Evolutionary conservation across 2,113 vertebrate genomes (phyloP), one percentile per base, ranked within the genome.

Genomic region (Triplophysa tibetana): DNA sequence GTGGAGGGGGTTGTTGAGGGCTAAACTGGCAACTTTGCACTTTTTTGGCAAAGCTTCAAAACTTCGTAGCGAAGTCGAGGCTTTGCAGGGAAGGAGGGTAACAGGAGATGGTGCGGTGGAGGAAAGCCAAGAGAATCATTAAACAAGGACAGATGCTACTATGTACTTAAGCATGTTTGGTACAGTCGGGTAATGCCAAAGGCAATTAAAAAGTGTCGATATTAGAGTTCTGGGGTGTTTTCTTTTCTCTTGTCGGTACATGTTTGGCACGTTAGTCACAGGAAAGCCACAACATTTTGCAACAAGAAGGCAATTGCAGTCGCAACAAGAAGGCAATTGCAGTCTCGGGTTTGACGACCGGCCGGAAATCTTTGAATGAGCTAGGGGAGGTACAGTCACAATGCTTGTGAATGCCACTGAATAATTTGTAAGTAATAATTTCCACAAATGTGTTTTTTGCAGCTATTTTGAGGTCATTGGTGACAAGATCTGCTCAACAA

Each of bases 81-180:
- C 58, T 76, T 65, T 50, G 69, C 26, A 60, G 56, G 48, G 79
- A 64, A 52, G n/a, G 54, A 64, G 38, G 62, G 24, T 58, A 81
- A 48, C 14, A 48, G 21, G 76, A 58, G 68, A 56, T 64, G 82
- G 72, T 67, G 60, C 10, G 41, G 48, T 60, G 58, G 65, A 78
- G 19, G 23, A 26, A 72, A 75, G 79, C 79, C 83, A 81, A 23
- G 8, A n/a, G 24, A 50, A 75, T 75, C 43, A 63, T 63, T 23
- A 68, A 81, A 74, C 48, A 62, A 43, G 23, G 75, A 75, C 75
- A 81, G 77, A 81, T 84, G 83, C 62, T 79, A 75, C 16, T 75
- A 60, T 75, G 76, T 74, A 61, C 64, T 78, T 81, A 73, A 76
- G 64, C 70, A 61, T 81, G 78, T 48, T 67, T 73, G 72, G 72